Base-by-base conservation (phyloP, 2,797 vertebrate species). In the Poecilia velifera region DNA sequence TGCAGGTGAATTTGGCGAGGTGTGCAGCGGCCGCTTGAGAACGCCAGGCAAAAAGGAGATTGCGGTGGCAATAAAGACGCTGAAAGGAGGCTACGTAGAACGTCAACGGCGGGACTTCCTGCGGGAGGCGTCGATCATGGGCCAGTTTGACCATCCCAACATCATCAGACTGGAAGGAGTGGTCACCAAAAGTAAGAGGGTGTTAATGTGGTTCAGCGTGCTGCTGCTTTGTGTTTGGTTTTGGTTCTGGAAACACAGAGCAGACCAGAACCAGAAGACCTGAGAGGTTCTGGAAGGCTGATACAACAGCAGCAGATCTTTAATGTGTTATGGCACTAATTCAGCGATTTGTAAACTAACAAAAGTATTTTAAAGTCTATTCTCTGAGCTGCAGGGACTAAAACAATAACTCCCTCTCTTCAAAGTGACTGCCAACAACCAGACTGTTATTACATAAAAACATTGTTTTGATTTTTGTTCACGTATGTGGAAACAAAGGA, bases 51-150 rank as follows among this genome's bases (percentile, higher is more conserved):
- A 98, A 92, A 97, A 97, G 87, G 98, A 98, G 93, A 98, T 98
- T 13, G 96, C 97, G 3, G 98, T 98, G 81, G 98, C 97, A 5
- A 98, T 98, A 88, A 98, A 98, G 95, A 98, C 98, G 8, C 92
- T 98, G 20, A 98, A 98, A 92, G 97, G 97, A 3, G 97, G 97
- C 55, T 97, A 98, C 0, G 86, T 98, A 87, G 98, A 98, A 88
- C 95, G 95, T 3, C 98, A 98, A 91, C 96, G 98, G 87, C 96
- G 96, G 90, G 98, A 98, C 91, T 98, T 98, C 94, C 94, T 98
- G 78, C 94, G 97, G 59, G 98, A 98, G 94, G 98, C 97, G 0
- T 98, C 97, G 76, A 98, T 98, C 92, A 98, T 98, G 98, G 98
- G 98, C 81, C 97, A 98, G 76, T 98, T 98, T 92, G 97, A 98